Evolutionary conservation across 2,888 invertebrate species (phyloP).

Genomic region (Drosophila colorata): DNA sequence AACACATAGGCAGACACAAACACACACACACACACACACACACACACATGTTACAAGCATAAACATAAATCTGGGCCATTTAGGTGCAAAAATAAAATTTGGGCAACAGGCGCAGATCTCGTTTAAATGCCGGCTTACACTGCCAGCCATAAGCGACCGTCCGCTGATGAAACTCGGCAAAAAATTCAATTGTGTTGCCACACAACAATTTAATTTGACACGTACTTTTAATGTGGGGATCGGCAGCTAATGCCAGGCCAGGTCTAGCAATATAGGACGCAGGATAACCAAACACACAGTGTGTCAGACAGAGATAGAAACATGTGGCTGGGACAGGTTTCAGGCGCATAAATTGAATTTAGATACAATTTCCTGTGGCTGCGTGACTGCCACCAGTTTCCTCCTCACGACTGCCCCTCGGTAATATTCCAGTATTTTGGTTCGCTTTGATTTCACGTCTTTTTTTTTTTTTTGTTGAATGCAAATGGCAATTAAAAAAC

Average conservation of each 20-base stretch:
- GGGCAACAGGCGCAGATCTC: constrained; percentile 40
- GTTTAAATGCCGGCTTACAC: constrained; percentile 50
- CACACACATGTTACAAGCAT: constrained; percentile 33
- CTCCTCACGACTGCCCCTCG: constrained; percentile 5
- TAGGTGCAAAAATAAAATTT: constrained; percentile 61
- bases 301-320: background rate
- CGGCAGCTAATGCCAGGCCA: constrained; percentile 65
- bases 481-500: constrained; percentile 29
- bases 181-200: constrained; percentile 76
- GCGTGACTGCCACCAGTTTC: constrained; percentile 67
- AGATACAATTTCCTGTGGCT: constrained; percentile 80
- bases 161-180: constrained; percentile 67
- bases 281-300: constrained; percentile 14
- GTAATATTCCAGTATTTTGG: constrained; percentile 10
- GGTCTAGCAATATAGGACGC: constrained; percentile 23
- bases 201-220: constrained; percentile 79
- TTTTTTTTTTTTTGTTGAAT: constrained; percentile 22
- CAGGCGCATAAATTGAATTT: constrained; percentile 74
- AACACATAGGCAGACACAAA: background rate
- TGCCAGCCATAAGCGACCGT: constrained; percentile 26
- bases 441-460: constrained; percentile 28
- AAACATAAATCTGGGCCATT: constrained; percentile 70
- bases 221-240: constrained; percentile 75
- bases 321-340: constrained; percentile 40
- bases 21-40: constrained; percentile 20